Evolutionary conservation across 1,140 invertebrate genomes (phyloP).

Genomic region (Mya arenaria): DNA sequence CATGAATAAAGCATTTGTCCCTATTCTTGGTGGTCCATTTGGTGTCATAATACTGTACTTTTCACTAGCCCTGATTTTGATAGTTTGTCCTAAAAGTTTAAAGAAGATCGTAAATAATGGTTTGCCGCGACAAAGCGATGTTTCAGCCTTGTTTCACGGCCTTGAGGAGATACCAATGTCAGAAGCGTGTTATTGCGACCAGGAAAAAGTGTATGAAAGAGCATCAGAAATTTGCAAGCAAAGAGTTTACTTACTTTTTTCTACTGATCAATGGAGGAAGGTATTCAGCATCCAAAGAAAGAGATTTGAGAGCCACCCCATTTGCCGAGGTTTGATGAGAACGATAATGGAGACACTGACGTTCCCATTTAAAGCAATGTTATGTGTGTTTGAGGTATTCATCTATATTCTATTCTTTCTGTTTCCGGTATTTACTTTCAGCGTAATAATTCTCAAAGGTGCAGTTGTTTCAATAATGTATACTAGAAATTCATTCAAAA

Average conservation of each 20-base stretch:
- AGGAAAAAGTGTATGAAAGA: not conserved
- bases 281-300: not conserved
- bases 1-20: not conserved
- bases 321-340: not conserved
- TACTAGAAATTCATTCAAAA: not conserved
- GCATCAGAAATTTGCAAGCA: not conserved
- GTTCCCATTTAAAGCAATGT: not conserved
- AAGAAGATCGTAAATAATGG: constrained; percentile 24
- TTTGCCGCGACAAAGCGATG: not conserved
- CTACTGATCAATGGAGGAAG: not conserved
- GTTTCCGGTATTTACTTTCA: not conserved
- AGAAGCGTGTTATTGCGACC: not conserved
- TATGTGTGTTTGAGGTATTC: not conserved
- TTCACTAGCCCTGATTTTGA: not conserved
- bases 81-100: constrained; percentile 11
- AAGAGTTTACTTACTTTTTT: not conserved
- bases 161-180: not conserved
- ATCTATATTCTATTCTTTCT: not conserved
- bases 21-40: constrained; percentile 12
- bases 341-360: too few species aligned
- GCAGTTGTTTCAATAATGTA: not conserved
- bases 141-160: not conserved
- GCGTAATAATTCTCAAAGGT: not conserved
- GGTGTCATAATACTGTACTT: constrained; percentile 2
- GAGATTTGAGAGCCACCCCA: not conserved